Conservation (phyloP, 2,888 invertebrate species). For the Lasioglossum vierecki region DNA sequence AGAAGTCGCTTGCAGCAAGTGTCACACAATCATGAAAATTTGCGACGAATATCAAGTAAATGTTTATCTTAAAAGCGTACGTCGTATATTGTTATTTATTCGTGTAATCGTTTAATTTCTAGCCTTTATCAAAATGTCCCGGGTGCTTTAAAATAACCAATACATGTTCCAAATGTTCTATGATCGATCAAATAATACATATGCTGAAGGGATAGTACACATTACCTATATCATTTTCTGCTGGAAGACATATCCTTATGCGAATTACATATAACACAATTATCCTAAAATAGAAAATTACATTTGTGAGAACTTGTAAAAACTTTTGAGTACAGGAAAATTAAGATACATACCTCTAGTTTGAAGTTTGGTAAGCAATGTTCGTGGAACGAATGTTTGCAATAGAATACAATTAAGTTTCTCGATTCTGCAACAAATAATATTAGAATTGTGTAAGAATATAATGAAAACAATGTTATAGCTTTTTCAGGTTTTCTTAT, state of each 20-base stretch:
- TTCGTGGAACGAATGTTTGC: constrained; percentile 95
- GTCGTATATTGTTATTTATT: constrained; percentile 4
- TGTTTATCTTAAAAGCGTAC: constrained; percentile 1
- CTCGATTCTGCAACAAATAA: constrained; percentile 86
- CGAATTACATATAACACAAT: constrained; percentile 86
- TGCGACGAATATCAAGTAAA: constrained; percentile 26
- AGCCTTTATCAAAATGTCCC: constrained; percentile 33
- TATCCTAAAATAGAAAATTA: constrained; percentile 82
- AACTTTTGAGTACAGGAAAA: constrained; percentile 11
- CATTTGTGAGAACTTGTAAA: neutral
- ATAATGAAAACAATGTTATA: constrained; percentile 16
- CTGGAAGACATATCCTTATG: constrained; percentile 75
- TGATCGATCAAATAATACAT: constrained; percentile 32
- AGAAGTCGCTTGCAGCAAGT: constrained; percentile 31
- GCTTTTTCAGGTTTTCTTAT: constrained; percentile 24
- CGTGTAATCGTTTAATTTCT: constrained; percentile 10
- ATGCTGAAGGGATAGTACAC: constrained; percentile 8
- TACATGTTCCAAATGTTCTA: constrained; percentile 32
- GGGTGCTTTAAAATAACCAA: constrained; percentile 28
- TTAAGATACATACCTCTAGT: constrained; percentile 74
- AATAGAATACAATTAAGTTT: constrained; percentile 93
- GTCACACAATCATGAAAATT: constrained; percentile 15
- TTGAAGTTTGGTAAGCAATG: constrained; percentile 89
- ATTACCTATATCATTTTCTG: constrained; percentile 74
- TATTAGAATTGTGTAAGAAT: constrained; percentile 14